Evolutionary conservation across 1,140 invertebrate genomes (phyloP), one percentile per base, ranked within the genome.

Genomic region (Scaptodrosophila lebanonensis): DNA sequence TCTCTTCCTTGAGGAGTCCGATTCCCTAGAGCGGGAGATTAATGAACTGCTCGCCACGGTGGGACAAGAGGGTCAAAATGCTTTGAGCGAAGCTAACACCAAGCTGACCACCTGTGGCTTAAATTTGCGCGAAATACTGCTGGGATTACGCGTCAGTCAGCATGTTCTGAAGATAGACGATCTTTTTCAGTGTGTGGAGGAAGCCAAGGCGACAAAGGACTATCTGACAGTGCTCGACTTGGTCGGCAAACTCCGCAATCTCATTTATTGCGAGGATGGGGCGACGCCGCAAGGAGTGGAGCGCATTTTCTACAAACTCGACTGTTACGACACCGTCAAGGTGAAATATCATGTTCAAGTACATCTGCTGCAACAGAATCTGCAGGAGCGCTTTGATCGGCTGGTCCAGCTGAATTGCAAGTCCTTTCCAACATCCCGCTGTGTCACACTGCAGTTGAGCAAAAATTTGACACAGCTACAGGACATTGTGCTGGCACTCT

Each of bases 271-370:
- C 32, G 71, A 79, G 1, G 30, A 8, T 6, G 63, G 65, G 45
- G 52, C 33, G 5, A 17, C 48, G 0, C 32, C 56, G 1, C 25
- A 29, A 0, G 83, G 83, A 22, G 70, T 66, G 9, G 59, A 77
- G 43, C 66, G 79, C 8, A 61, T 86, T 2, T 82, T 87, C 12
- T 60, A 73, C 13, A 43, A 62, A 1, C 43, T 85, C 1, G 69
- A 84, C 0, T 87, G 84, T 47, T 86, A 82, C 27, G 67, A 84
- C 2, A 82, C 70, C 13, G 71, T 86, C 8, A 85, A 84, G 43
- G 67, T 86, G 0, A 79, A 84, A 35, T 87, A 77, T 16, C 69
- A 70, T 0, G 62, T 84, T 1, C 83, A 87, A 57, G 48, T 63
- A 4, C 66, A 87, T 33, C 48, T 83, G 13, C 30, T 87, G 15